Evolutionary conservation across 2,113 vertebrate genomes (phyloP).

Genomic region (Scolopax mira): DNA sequence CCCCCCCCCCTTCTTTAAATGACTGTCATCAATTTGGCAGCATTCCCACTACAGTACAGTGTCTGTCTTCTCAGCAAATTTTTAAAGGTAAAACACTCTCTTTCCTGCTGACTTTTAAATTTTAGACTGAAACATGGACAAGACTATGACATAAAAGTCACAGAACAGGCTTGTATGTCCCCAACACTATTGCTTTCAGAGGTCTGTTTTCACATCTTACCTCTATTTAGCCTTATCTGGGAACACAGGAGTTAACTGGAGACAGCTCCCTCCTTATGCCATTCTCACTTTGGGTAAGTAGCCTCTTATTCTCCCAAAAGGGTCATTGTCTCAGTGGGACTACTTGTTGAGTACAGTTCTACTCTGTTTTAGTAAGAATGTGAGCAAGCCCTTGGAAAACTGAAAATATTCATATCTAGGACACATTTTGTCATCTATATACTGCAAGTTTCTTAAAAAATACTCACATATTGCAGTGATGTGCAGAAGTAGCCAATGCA

Average conservation of each 20-base stretch:
- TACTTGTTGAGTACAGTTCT: not conserved
- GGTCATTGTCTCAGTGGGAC: not conserved
- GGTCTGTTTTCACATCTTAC: not conserved
- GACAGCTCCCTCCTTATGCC: not conserved
- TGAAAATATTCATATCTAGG: not conserved
- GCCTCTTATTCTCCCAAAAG: not conserved
- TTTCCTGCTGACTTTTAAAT: not conserved
- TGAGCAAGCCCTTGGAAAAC: not conserved
- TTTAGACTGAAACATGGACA: not conserved
- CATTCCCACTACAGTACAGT: not conserved
- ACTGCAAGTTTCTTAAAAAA: not conserved
- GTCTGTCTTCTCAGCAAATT: not conserved
- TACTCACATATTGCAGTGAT: not conserved
- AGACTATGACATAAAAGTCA: not conserved
- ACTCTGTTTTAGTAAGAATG: not conserved
- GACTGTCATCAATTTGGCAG: not conserved
- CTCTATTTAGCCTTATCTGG: not conserved
- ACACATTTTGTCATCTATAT: not conserved
- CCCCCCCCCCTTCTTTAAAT: not conserved
- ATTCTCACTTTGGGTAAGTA: not conserved
- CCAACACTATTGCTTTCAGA: not conserved
- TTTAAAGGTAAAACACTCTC: not conserved
- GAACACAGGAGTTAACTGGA: not conserved
- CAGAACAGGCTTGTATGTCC: not conserved
- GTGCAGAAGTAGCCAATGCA: not conserved